These are phyloP conservation scores for Zeugodacus cucurbitae DNA, from an alignment of 1,140 invertebrate species.

Conservation along the genomic window DNA sequence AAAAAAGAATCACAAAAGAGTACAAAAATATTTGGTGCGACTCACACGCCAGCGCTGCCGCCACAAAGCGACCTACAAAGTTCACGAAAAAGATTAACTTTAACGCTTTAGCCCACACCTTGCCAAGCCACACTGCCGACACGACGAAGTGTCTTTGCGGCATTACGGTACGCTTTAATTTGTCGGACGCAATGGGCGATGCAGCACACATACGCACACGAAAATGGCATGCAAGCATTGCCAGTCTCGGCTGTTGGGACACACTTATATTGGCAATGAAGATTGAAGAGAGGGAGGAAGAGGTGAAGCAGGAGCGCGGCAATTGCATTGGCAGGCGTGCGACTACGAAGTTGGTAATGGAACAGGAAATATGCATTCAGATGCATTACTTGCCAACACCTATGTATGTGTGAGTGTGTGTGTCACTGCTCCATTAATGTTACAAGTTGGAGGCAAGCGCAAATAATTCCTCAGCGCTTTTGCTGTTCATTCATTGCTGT, in stretches of 20 bases:
- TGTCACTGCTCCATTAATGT: neutral
- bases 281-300: neutral
- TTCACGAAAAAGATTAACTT: constrained; percentile 37
- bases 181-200: neutral
- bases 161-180: constrained; percentile 34
- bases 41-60: neutral
- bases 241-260: no score
- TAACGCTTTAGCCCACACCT: constrained; percentile 33
- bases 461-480: neutral
- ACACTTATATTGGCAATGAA: no score
- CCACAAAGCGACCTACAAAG: constrained; percentile 8
- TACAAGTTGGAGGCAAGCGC: neutral
- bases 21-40: neutral
- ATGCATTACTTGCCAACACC: neutral
- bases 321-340: neutral
- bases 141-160: neutral
- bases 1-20: neutral
- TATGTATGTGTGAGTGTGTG: neutral
- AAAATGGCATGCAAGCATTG: neutral
- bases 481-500: neutral
- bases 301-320: neutral
- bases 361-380: constrained; percentile 30
- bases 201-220: neutral
- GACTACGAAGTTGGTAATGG: neutral
- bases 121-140: neutral